Evolutionary conservation across 2,888 invertebrate species (phyloP).

Genomic region (Ophraella communa): DNA sequence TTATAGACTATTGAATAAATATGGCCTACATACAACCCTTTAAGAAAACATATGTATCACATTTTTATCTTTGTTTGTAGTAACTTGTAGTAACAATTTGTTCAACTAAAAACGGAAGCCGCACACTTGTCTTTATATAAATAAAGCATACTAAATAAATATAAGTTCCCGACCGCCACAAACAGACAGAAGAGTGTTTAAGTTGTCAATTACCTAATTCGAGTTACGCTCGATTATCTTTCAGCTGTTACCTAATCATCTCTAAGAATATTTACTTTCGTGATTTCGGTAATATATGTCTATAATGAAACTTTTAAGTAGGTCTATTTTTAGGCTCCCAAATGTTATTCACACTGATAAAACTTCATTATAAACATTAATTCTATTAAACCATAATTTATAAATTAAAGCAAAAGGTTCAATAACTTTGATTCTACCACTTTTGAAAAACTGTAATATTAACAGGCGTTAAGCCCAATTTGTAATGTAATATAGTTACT

Average conservation of each 20-base stretch:
- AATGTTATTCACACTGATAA: too few relatives aligned
- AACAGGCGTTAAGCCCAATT: too few relatives aligned
- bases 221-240: background rate
- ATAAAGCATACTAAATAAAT: background rate
- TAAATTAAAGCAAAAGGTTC: too few relatives aligned
- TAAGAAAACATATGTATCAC: conserved; percentile 8
- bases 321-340: too few relatives aligned
- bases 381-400: too few relatives aligned
- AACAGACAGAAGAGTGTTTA: background rate
- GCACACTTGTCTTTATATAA: background rate
- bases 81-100: conserved; percentile 6
- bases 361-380: too few relatives aligned
- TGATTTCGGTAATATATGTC: background rate
- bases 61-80: conserved; percentile 5
- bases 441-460: too few relatives aligned
- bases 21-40: conserved; percentile 6
- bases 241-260: background rate
- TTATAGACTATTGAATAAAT: background rate
- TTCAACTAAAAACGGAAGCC: background rate
- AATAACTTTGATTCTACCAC: too few relatives aligned
- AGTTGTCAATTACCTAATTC: background rate
- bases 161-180: background rate
- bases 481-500: too few relatives aligned
- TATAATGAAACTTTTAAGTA: background rate
- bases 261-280: background rate